A percentile compares a stretch with the other conserved stretches of the same genome.
phyloP scores from a whole-genome alignment of 1,140 invertebrate species.

The Drosophila burlai region DNA sequence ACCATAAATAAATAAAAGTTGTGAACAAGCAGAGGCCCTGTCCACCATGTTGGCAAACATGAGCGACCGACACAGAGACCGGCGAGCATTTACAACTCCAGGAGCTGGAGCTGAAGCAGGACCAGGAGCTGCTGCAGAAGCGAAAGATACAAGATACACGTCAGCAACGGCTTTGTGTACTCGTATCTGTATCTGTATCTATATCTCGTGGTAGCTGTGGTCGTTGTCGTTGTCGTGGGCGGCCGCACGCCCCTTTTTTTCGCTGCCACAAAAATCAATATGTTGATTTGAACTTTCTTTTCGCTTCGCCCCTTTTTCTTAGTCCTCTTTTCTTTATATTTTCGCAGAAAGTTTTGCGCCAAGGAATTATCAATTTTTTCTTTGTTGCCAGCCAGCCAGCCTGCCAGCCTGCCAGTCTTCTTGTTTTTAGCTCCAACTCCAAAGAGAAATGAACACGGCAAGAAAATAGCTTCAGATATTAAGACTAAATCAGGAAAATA shows the following conservation, averaged over 20 bases:
- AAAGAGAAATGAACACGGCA: constrained; percentile 21
- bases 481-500: too few relatives aligned
- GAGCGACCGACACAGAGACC: constrained; percentile 32
- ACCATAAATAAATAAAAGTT: constrained; percentile 68
- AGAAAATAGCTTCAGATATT: constrained; percentile 9
- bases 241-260: constrained; percentile 48
- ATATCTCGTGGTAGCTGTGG: constrained; percentile 50
- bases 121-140: constrained; percentile 7
- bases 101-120: constrained; percentile 10
- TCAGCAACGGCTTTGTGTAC: constrained; percentile 60
- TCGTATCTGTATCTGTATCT: constrained; percentile 57
- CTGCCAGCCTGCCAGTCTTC: constrained; percentile 28
- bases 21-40: constrained; percentile 56
- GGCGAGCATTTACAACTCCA: constrained; percentile 42
- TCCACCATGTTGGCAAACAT: constrained; percentile 63
- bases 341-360: constrained; percentile 53
- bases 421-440: constrained; percentile 55
- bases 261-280: constrained; percentile 74
- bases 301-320: constrained; percentile 18
- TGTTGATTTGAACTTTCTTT: constrained; percentile 78
- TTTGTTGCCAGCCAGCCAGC: constrained; percentile 1
- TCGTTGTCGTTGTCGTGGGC: constrained; percentile 34
- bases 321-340: constrained; percentile 10
- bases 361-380: constrained; percentile 55
- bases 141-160: constrained; percentile 77